Percentiles rank a stretch among this genome's conserved stretches.
Evolutionary conservation across 2,888 invertebrate species (phyloP).

Genomic region (Tenthredo notha): DNA sequence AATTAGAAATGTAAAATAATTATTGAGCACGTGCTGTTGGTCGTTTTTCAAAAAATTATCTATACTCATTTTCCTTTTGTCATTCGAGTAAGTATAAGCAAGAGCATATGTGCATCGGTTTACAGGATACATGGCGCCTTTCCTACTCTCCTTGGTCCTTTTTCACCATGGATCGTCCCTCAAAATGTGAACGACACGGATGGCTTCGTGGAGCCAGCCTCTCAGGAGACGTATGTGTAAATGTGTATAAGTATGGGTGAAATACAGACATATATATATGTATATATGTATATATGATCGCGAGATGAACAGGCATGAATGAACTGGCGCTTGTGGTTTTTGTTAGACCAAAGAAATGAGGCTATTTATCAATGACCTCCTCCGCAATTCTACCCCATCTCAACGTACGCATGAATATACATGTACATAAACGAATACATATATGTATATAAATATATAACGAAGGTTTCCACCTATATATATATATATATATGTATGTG

Average conservation of each 20-base stretch:
- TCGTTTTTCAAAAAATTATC: neutral
- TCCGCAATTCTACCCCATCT: conserved; percentile 53
- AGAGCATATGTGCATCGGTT: conserved; percentile 61
- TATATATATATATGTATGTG: no score
- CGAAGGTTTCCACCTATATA: neutral
- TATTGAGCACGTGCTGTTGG: neutral
- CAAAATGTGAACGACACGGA: conserved; percentile 43
- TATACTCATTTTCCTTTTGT: neutral
- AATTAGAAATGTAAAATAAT: neutral
- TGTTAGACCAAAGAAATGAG: conserved; percentile 57
- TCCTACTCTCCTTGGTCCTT: neutral
- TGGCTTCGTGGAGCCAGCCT: conserved; percentile 34
- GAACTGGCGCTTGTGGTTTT: conserved; percentile 71
- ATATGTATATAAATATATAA: neutral
- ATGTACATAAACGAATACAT: neutral
- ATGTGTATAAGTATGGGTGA: neutral
- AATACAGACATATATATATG: neutral
- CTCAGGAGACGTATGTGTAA: neutral
- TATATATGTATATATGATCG: neutral
- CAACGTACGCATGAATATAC: neutral
- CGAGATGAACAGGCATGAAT: conserved; percentile 64
- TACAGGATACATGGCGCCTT: conserved; percentile 65
- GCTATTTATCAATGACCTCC: conserved; percentile 69
- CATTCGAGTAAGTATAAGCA: neutral
- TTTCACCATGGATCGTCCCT: conserved; percentile 8